Base-by-base conservation (phyloP, 1,140 invertebrate genomes). In the Sinella curviseta region DNA sequence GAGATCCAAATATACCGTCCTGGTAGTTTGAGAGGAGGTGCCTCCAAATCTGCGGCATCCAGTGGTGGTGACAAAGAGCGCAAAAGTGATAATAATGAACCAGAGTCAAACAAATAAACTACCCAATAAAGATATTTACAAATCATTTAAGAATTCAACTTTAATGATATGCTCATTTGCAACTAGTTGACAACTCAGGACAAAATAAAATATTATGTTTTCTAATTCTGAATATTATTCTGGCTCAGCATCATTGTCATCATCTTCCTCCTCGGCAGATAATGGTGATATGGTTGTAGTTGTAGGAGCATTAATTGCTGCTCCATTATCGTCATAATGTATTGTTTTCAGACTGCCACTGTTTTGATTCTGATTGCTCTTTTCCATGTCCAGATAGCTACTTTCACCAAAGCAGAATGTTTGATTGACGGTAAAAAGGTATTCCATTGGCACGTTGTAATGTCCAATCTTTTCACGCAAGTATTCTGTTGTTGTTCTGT, bases 381-480 rank as follows among this genome's bases (percentile, higher is more conserved):
- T n/a, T n/a, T n/a, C 26, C 57, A 17, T 60, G 31, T 70, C 65
- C 26, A 33, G 24, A 26, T 60, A 60, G 24, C 24, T 24, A 17
- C 55, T 14, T 70, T 70, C 65, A 31, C 65, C 65, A 33, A 31
- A 70, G 24, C 92, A 93, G 76, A 92, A 87, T 1, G 88, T 89
- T 86, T 95, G 94, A 14, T 91, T 88, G 87, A 95, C 94, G 14
- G 92, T 88, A 84, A 95, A 95, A 88, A 95, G 92, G 84, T 93
- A 95, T 20, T 93, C 91, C 75, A 94, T 85, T 84, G 94, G 93
- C 0, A 95, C 93, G 82, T 93, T 92, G 84, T 94, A 94, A 81
- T 90, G 91, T 82, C 26, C 84, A 86, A 92, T 85, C 88, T 93
- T 90, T 87, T 92, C 85, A 82, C 90, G 84, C 82, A 90, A 83